phyloP scores from a whole-genome alignment of 2,797 vertebrate genomes.

The Bryconaethiops microstoma region DNA sequence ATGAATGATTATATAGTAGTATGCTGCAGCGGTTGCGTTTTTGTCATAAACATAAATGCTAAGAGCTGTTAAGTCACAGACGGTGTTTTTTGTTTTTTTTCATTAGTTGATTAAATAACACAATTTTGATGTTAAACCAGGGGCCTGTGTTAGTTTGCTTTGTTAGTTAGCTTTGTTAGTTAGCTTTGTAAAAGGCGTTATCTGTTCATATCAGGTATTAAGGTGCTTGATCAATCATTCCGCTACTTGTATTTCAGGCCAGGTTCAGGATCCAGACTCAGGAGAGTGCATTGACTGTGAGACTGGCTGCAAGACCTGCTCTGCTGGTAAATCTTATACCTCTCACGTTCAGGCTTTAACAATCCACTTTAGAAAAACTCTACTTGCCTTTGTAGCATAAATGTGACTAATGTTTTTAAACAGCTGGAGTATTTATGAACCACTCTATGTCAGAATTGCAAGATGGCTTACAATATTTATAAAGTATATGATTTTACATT shows the following conservation, averaged over 20 bases:
- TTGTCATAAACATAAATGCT: not conserved
- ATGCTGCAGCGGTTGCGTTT: not conserved
- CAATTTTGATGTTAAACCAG: not conserved
- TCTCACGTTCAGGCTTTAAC: not conserved
- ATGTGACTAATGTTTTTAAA: not conserved
- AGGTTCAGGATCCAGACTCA: slow-evolving; percentile 79
- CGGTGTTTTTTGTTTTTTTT: not conserved
- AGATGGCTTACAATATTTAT: not conserved
- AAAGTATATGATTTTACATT: not conserved
- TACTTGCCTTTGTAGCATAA: too few relatives aligned
- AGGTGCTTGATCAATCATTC: not conserved
- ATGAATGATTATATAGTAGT: not conserved
- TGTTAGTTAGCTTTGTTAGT: too few relatives aligned
- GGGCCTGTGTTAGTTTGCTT: not conserved
- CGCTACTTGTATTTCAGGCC: slow-evolving; percentile 70
- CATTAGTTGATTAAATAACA: not conserved
- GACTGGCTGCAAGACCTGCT: slow-evolving; percentile 78
- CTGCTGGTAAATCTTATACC: slow-evolving; percentile 70
- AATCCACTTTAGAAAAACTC: not conserved
- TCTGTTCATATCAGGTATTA: not conserved
- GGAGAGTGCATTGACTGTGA: slow-evolving; percentile 82
- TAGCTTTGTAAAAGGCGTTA: not conserved
- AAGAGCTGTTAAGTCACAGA: not conserved
- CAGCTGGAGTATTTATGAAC: not conserved
- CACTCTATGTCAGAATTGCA: not conserved